Percentiles rank a stretch among this genome's conserved stretches.
phyloP scores from a whole-genome alignment of 2,113 vertebrate genomes.

The Pseudopipra pipra region DNA sequence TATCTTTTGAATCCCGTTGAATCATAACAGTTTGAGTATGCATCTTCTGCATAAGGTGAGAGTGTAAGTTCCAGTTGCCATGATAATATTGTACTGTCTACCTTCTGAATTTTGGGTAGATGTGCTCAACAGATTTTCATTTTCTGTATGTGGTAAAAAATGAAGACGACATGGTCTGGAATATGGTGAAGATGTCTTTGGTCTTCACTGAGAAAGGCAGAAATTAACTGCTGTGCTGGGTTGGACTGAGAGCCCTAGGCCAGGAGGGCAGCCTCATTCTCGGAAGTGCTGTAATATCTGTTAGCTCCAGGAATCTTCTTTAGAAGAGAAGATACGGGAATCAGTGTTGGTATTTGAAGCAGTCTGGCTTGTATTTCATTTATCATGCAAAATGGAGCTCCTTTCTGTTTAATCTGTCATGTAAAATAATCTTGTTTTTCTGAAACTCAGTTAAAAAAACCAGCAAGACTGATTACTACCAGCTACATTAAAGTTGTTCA shows the following conservation, averaged over 20 bases:
- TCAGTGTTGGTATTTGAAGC: background rate
- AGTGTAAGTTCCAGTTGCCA: background rate
- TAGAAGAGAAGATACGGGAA: background rate
- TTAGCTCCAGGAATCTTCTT: background rate
- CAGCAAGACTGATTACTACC: background rate
- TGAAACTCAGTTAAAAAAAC: background rate
- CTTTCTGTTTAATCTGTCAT: background rate
- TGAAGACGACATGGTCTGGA: background rate
- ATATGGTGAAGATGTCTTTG: background rate
- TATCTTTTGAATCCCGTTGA: background rate
- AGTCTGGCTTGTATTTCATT: background rate
- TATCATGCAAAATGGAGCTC: background rate
- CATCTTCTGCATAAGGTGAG: background rate
- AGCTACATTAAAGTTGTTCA: background rate
- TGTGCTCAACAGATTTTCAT: background rate
- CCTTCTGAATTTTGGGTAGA: background rate
- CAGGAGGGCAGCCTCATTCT: background rate
- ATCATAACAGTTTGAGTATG: background rate
- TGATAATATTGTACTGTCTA: background rate
- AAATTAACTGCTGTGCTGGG: background rate
- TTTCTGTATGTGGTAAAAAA: background rate
- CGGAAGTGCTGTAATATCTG: background rate
- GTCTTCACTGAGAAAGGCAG: background rate
- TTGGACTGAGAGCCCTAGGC: background rate
- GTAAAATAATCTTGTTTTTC: background rate